Evolutionary conservation across 2,113 vertebrate species (phyloP).

Genomic region (Hemibagrus wyckioides): DNA sequence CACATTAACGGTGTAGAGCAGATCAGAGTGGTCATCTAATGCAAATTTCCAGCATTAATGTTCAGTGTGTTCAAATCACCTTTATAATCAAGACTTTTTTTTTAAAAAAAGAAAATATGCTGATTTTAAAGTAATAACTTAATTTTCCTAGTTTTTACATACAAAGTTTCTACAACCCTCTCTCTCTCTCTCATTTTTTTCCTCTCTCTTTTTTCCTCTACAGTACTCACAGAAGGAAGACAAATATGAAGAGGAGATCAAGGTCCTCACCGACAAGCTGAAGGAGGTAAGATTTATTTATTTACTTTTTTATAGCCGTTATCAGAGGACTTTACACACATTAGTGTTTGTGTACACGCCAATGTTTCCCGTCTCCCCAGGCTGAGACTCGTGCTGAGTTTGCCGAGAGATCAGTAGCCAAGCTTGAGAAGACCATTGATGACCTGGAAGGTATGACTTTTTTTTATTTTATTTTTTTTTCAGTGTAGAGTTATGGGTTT

Average conservation of each 20-base stretch:
- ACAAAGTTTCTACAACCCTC: not conserved
- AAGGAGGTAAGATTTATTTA: slow-evolving; percentile 98
- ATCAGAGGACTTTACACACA: slow-evolving; percentile 27
- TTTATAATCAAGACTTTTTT: too few relatives aligned
- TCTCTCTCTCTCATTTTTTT: not conserved
- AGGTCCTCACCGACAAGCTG: slow-evolving; percentile 98
- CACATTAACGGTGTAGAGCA: not conserved
- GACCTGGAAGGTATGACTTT: slow-evolving; percentile 94
- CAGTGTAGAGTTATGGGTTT: not conserved
- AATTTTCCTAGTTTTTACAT: not conserved
- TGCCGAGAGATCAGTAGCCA: slow-evolving; percentile 97
- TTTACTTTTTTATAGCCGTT: slow-evolving; percentile 16
- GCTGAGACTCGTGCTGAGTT: slow-evolving; percentile 99
- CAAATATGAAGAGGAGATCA: slow-evolving; percentile 99
- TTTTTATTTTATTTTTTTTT: too few relatives aligned
- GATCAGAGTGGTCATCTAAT: not conserved
- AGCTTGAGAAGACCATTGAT: slow-evolving; percentile 99
- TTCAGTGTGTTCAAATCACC: not conserved
- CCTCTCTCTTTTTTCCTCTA: slow-evolving; percentile 68
- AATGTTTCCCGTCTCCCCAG: slow-evolving; percentile 67
- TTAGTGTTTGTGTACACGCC: not conserved
- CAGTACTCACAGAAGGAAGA: slow-evolving; percentile 99
- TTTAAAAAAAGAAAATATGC: not conserved
- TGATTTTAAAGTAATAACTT: not conserved
- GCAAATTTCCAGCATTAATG: not conserved